Conservation (phyloP, 2,113 vertebrate species). For the Tragelaphus buxtoni region DNA sequence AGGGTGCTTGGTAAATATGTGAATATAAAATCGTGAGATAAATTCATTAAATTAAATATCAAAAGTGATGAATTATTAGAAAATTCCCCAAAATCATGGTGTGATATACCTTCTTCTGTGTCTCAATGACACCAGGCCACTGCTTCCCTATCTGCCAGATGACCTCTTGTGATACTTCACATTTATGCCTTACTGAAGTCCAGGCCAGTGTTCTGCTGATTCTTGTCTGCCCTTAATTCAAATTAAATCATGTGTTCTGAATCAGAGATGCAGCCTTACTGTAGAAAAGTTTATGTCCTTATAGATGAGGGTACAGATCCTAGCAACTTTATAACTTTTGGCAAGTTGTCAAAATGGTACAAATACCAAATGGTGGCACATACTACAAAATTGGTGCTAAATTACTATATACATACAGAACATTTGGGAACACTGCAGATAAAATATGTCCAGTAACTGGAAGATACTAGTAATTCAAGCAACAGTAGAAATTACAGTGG, state of each 20-base stretch:
- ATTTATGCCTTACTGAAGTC: neutral
- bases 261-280: neutral
- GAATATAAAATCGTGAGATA: neutral
- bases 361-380: neutral
- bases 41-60: neutral
- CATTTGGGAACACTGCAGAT: neutral
- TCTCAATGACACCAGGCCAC: rapidly evolving
- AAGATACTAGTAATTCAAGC: neutral
- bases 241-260: neutral
- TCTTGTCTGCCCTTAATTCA: neutral
- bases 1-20: neutral
- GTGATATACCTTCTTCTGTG: neutral
- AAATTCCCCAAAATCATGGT: neutral
- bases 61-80: neutral
- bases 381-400: neutral
- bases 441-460: neutral
- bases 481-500: neutral
- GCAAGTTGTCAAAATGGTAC: neutral
- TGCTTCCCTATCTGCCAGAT: neutral
- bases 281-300: neutral
- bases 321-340: neutral
- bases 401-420: neutral
- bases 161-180: neutral
- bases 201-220: rapidly evolving
- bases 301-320: neutral